These are phyloP conservation scores for Thera obeliscata DNA, from an alignment of 2,888 invertebrate genomes.

Conservation along the genomic window DNA sequence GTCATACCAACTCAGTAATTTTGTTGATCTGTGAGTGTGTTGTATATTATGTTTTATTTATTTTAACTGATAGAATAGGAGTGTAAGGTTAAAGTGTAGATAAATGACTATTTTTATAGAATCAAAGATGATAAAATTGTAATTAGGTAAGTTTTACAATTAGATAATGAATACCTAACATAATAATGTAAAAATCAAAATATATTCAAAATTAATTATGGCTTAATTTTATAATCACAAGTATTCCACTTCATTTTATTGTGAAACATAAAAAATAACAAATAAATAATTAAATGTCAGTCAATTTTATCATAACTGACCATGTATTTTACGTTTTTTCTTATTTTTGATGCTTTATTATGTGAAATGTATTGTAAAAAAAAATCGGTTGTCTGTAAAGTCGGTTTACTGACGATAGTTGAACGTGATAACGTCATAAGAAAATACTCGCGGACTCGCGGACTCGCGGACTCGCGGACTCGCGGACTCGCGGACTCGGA, in stretches of 20 bases:
- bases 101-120: conserved; percentile 28
- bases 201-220: too few species aligned
- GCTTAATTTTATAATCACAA: background rate
- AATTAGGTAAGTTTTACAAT: conserved; percentile 2
- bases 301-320: too few species aligned
- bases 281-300: too few species aligned
- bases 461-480: too few species aligned
- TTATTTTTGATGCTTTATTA: conserved; percentile 6
- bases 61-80: background rate
- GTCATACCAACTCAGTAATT: background rate
- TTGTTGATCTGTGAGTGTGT: conserved; percentile 10
- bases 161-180: background rate
- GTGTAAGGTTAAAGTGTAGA: conserved; percentile 19
- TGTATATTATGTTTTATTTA: conserved; percentile 14
- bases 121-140: conserved; percentile 16
- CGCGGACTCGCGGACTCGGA: too few species aligned
- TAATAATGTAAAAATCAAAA: background rate
- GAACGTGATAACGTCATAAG: too few species aligned
- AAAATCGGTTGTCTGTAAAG: too few species aligned
- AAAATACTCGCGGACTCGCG: too few species aligned
- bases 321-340: background rate
- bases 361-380: conserved; percentile 10
- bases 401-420: too few species aligned
- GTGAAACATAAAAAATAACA: background rate
- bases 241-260: background rate